Base-by-base conservation (phyloP, 2,113 vertebrate genomes). In the Upupa epops region DNA sequence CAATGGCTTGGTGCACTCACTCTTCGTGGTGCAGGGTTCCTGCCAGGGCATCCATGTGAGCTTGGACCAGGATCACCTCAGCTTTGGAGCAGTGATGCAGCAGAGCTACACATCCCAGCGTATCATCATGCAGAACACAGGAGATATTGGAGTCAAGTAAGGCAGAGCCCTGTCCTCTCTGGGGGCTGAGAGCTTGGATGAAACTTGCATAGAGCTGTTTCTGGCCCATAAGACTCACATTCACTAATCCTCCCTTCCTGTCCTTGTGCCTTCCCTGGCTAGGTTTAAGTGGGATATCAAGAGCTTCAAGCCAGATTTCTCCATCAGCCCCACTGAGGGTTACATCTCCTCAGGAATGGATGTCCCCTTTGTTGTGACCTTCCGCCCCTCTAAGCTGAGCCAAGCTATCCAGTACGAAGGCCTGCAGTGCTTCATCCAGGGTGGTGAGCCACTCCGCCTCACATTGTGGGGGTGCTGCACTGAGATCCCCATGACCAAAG, bases 281-380 rank as follows among this genome's bases (percentile, higher is more conserved):
- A 99, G 98, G 79, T 99, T 99, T 93, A 96, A 96, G 28, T 99
- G 99, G 99, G 97, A 98, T 55, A 34, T 70, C 11, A 94, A 95
- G 69, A 94, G 71, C 64, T 98, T 98, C 65, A 94, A 97, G 69
- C 97, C 98, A 17, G 97, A 98, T 78, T 97, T 99, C 92, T 97
- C 96, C 60, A 98, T 99, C 90, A 91, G 46, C 13, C 99, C 98
- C 0, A 52, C 80, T 22, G 96, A 98, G 92, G 98, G 98, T 66
- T 98, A 98, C 36, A 97, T 99, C 94, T 95, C 95, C 6, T 94
- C 98, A 2, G 98, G 98, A 42, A 98, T 92, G 95, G 97, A 98
- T 11, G 94, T 99, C 83, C 92, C 97, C 54, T 97, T 98, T 0
- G 82, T 98, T 37, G 96, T 98, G 48, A 98, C 96, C 13, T 99